Percentiles rank a stretch among this genome's conserved stretches.
Conservation (phyloP, 2,888 invertebrate species). For the Notodonta ziczac region DNA sequence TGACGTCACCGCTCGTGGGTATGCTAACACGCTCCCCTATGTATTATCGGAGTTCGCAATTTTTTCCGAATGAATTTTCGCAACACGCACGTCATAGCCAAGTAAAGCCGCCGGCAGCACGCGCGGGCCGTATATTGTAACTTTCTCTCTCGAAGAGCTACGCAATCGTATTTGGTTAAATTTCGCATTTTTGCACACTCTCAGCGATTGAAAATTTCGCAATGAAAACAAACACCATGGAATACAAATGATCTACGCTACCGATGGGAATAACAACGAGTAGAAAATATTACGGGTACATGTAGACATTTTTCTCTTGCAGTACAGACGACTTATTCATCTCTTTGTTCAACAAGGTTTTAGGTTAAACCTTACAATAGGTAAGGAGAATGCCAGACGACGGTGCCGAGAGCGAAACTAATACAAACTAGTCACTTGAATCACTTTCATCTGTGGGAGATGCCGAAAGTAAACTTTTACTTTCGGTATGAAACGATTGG, state of each 20-base stretch:
- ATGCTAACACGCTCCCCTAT: conserved; percentile 44
- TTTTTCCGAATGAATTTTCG: conserved; percentile 56
- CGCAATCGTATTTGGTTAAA: conserved; percentile 65
- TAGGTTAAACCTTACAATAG: conserved; percentile 31
- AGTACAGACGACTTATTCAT: conserved; percentile 5
- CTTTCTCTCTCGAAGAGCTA: conserved; percentile 63
- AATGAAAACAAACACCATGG: conserved; percentile 15
- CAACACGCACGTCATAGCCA: conserved; percentile 60
- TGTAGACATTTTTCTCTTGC: background rate
- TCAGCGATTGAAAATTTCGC: conserved; percentile 28
- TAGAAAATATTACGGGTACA: conserved; percentile 11
- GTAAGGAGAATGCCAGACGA: conserved; percentile 41
- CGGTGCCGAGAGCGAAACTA: conserved; percentile 75
- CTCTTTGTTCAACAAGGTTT: conserved; percentile 22
- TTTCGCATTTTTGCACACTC: conserved; percentile 66
- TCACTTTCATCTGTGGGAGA: conserved; percentile 78
- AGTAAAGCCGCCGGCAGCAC: conserved; percentile 57
- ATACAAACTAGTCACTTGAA: conserved; percentile 65
- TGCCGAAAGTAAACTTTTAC: conserved; percentile 81
- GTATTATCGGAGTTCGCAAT: conserved; percentile 39
- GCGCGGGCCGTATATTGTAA: conserved; percentile 55
- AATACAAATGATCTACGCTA: conserved; percentile 22
- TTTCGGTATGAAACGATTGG: conserved; percentile 65
- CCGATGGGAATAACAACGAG: conserved; percentile 18
- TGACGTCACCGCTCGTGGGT: conserved; percentile 28